Evolutionary conservation across 2,797 vertebrate species (phyloP).

Genomic region (Acanthurus lineatus): DNA sequence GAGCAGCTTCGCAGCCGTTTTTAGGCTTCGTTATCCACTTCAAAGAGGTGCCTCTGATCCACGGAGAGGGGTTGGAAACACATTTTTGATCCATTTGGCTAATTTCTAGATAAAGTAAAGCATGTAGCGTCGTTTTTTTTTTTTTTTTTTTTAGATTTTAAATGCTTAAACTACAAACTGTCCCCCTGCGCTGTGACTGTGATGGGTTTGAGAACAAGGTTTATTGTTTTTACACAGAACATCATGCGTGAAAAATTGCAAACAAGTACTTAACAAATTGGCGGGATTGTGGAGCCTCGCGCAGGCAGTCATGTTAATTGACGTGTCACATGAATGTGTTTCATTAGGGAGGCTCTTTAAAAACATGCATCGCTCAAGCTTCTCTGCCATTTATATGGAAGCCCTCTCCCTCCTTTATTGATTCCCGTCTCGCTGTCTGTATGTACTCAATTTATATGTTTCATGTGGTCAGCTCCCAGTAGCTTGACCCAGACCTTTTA

Average conservation of each 20-base stretch:
- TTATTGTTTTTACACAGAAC: constrained; percentile 26
- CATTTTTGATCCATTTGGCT: constrained; percentile 70
- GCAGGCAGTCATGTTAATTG: constrained; percentile 11
- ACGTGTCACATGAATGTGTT: constrained; percentile 37
- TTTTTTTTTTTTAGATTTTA: constrained; percentile 19
- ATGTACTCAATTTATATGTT: constrained; percentile 11
- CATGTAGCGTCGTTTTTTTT: not conserved
- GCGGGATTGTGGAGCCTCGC: not conserved
- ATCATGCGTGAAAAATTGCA: constrained; percentile 25
- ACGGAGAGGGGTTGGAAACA: constrained; percentile 49
- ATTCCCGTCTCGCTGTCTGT: not conserved
- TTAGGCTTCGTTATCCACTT: constrained; percentile 73
- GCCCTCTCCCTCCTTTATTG: constrained; percentile 3
- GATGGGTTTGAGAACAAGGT: constrained; percentile 3
- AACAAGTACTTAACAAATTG: constrained; percentile 44
- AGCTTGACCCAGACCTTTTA: constrained; percentile 62
- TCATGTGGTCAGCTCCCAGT: constrained; percentile 51
- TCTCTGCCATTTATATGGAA: constrained; percentile 4
- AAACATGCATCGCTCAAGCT: constrained; percentile 3
- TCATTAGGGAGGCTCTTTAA: constrained; percentile 5
- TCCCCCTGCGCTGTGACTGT: constrained; percentile 4
- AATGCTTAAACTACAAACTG: constrained; percentile 25
- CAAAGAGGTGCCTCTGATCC: constrained; percentile 72
- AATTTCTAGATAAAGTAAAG: constrained; percentile 62
- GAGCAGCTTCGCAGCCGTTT: constrained; percentile 57